Conservation (phyloP, 2,113 vertebrate genomes). For the Tragelaphus buxtoni region DNA sequence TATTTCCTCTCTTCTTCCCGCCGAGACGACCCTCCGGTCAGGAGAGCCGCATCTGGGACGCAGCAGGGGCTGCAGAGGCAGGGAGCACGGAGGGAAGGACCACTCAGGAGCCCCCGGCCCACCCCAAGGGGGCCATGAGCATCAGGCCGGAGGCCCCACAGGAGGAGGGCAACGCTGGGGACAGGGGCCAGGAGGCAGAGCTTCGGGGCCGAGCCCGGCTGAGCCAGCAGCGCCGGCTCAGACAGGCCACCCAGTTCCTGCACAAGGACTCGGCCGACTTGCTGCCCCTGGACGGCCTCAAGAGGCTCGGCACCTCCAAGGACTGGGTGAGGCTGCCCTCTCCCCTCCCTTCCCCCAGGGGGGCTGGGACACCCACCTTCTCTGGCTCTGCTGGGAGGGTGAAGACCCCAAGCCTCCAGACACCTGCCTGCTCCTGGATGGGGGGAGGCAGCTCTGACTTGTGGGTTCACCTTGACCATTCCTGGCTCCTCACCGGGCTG, state of each 20-base stretch:
- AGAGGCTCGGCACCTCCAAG: conserved; percentile 94
- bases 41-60: conserved; percentile 48
- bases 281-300: conserved; percentile 94
- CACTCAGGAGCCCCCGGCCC: not conserved
- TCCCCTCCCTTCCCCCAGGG: not conserved
- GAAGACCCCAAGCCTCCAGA: not conserved
- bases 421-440: not conserved
- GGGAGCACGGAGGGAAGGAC: not conserved
- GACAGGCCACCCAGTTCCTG: conserved; percentile 94
- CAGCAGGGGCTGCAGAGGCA: conserved; percentile 35
- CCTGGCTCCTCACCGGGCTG: not conserved
- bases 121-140: conserved; percentile 16
- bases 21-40: conserved; percentile 51
- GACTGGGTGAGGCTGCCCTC: conserved; percentile 89
- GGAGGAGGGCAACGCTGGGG: conserved; percentile 68
- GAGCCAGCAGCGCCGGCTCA: conserved; percentile 92
- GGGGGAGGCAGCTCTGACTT: not conserved
- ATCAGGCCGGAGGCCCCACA: not conserved
- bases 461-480: not conserved
- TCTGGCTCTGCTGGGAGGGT: not conserved
- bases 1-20: conserved; percentile 43
- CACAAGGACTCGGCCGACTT: conserved; percentile 98
- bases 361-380: not conserved
- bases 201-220: conserved; percentile 89
- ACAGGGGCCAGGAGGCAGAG: conserved; percentile 83